Evolutionary conservation across 2,797 vertebrate species (phyloP).

Genomic region (Pteronotus mesoamericanus): DNA sequence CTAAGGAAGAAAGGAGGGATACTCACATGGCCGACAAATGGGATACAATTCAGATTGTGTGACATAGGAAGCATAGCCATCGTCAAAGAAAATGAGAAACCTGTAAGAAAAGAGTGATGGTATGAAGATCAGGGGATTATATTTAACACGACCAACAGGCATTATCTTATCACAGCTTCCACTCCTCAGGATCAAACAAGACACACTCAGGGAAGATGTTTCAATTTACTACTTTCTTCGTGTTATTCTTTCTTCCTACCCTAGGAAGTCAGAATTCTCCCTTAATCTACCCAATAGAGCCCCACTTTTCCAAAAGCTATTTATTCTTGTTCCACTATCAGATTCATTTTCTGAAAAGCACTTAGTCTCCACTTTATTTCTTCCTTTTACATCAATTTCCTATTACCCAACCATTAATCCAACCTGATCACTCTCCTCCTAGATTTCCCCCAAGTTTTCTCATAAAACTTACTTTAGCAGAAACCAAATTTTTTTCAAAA

Average conservation of each 20-base stretch:
- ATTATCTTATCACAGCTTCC: background rate
- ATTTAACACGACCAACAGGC: background rate
- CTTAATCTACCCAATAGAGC: background rate
- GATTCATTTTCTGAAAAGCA: background rate
- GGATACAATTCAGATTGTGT: conserved; percentile 93
- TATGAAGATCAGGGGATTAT: background rate
- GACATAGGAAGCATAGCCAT: conserved; percentile 97
- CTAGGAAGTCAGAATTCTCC: background rate
- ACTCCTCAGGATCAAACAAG: background rate
- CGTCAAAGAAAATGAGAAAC: conserved; percentile 98
- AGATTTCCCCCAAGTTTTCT: background rate
- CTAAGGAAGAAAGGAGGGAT: background rate
- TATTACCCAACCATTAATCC: background rate
- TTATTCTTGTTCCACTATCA: background rate
- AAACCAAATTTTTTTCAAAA: no score
- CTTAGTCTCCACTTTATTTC: background rate
- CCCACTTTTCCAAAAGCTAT: background rate
- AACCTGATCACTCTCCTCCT: background rate
- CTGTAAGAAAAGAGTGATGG: conserved; percentile 77
- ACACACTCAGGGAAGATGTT: background rate
- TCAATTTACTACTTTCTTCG: background rate
- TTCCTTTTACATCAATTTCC: background rate
- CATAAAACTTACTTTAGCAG: no score
- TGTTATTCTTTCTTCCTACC: background rate
- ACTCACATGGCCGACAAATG: conserved; percentile 93